phyloP scores from a whole-genome alignment of 2,113 vertebrate genomes.

The Saccopteryx leptura region DNA sequence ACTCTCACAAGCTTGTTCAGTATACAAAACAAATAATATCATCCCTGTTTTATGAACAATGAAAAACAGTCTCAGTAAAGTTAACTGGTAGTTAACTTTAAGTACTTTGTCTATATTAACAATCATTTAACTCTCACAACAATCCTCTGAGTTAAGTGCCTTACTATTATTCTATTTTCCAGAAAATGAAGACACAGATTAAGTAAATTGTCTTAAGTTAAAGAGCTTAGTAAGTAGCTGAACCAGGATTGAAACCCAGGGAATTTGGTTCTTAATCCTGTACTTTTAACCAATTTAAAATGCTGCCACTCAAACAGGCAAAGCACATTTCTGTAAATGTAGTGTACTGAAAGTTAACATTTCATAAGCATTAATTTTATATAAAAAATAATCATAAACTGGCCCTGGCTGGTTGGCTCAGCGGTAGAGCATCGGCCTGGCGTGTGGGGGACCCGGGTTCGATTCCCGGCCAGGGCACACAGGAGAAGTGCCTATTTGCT shows the following conservation, averaged over 20 bases:
- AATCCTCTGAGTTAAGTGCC: not conserved
- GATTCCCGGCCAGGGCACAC: too few relatives aligned
- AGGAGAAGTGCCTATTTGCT: too few relatives aligned
- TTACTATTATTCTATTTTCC: not conserved
- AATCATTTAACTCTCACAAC: not conserved
- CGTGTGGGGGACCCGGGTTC: too few relatives aligned
- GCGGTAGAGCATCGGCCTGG: too few relatives aligned
- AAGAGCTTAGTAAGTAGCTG: not conserved
- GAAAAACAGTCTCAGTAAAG: not conserved
- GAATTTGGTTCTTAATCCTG: not conserved
- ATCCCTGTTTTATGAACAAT: not conserved
- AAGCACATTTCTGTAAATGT: constrained; percentile 11
- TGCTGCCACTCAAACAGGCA: not conserved
- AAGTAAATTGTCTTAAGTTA: not conserved
- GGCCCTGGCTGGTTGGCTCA: too few relatives aligned
- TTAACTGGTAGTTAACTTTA: constrained; percentile 5
- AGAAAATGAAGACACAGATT: not conserved
- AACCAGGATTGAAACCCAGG: not conserved
- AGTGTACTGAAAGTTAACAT: constrained; percentile 2
- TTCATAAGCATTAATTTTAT: constrained; percentile 15
- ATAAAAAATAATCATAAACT: not conserved
- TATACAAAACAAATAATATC: not conserved
- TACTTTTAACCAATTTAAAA: not conserved
- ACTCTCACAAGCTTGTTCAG: not conserved
- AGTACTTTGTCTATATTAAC: not conserved